Conservation (phyloP, 2,797 vertebrate genomes). For the Euphonia xanthogaster region DNA sequence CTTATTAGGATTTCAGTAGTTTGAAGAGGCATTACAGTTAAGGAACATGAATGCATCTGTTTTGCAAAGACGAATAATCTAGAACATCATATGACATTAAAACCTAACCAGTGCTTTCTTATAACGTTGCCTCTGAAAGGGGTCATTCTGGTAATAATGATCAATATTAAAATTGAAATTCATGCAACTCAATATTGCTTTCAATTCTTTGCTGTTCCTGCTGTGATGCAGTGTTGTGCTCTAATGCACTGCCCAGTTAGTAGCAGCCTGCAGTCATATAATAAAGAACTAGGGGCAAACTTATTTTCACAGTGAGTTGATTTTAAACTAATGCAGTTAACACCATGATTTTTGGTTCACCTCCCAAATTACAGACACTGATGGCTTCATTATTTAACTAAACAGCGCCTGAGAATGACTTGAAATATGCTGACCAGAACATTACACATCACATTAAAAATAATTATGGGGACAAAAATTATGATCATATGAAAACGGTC, state of each 20-base stretch:
- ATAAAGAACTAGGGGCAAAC: conserved; percentile 2
- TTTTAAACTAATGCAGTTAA: conserved; percentile 41
- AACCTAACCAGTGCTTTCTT: background rate
- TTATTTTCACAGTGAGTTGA: background rate
- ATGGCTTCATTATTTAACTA: conserved; percentile 29
- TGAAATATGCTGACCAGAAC: background rate
- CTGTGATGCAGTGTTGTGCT: background rate
- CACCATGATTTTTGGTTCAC: conserved; percentile 38
- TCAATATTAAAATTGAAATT: background rate
- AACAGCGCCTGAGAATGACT: conserved; percentile 25
- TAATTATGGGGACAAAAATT: background rate
- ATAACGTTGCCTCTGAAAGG: background rate
- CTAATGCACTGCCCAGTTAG: background rate
- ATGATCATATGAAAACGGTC: background rate
- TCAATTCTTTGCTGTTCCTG: background rate
- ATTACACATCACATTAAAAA: background rate
- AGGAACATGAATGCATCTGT: background rate
- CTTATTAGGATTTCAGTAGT: background rate
- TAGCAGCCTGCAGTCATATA: background rate
- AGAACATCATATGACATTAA: background rate
- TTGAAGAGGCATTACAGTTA: background rate
- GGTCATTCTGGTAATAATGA: background rate
- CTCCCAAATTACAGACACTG: background rate
- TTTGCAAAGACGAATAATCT: background rate
- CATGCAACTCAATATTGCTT: background rate